These are phyloP conservation scores for Styela clava DNA, from an alignment of 23 tunicate genomes.

Conservation along the genomic window DNA sequence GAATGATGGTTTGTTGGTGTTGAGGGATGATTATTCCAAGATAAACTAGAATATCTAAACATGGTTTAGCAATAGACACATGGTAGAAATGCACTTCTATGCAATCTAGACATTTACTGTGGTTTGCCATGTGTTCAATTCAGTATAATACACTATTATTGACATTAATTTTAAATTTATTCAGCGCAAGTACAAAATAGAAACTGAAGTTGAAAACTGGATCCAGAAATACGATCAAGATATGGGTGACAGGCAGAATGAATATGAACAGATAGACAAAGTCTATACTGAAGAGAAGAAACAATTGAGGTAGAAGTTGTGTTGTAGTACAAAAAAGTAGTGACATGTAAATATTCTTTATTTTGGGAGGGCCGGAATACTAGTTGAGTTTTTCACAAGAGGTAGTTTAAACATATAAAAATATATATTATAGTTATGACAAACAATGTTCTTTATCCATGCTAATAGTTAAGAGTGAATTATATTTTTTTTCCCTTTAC, in stretches of 20 bases:
- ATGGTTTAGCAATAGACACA: no score
- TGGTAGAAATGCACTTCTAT: no score
- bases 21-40: no score
- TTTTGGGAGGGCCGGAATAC: neutral
- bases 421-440: neutral
- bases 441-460: no score
- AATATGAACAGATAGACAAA: constrained; percentile 87
- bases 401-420: neutral
- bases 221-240: constrained; percentile 92
- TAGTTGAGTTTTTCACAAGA: neutral
- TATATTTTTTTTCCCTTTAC: no score
- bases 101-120: no score
- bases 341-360: neutral
- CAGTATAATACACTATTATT: no score
- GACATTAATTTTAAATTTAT: no score
- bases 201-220: constrained; percentile 99
- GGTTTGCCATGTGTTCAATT: no score
- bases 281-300: constrained; percentile 97
- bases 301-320: constrained; percentile 85
- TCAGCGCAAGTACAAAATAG: constrained; percentile 79
- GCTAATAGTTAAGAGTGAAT: no score
- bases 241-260: constrained; percentile 91
- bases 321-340: neutral
- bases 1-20: no score
- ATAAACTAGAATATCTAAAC: no score